Conservation (phyloP, 2,797 vertebrate species). For the Sphenopsis melanotis region DNA sequence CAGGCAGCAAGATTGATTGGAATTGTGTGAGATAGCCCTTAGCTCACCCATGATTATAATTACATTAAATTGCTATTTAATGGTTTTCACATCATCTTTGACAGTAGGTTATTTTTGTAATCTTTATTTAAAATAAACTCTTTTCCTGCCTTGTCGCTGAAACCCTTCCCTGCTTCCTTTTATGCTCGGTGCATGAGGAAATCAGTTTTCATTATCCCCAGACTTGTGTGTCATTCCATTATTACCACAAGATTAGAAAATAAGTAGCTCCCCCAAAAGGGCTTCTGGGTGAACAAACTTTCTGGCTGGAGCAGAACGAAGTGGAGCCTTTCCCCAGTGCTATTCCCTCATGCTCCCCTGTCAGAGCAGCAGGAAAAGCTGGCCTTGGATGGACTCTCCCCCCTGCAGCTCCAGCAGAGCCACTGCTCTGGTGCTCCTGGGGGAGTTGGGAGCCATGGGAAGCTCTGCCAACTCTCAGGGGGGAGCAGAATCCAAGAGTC, state of each 20-base stretch:
- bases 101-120: slow-evolving; percentile 65
- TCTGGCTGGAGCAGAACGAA: not conserved
- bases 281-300: slow-evolving; percentile 41
- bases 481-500: not conserved
- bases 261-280: slow-evolving; percentile 66
- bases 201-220: slow-evolving; percentile 11
- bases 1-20: slow-evolving; percentile 59
- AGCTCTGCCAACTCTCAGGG: not conserved
- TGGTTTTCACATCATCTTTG: slow-evolving; percentile 68
- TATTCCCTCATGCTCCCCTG: not conserved
- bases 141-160: slow-evolving; percentile 20
- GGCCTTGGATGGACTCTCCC: not conserved
- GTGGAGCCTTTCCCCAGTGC: not conserved
- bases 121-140: slow-evolving; percentile 67
- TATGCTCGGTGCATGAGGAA: slow-evolving; percentile 7
- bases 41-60: slow-evolving; percentile 30
- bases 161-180: slow-evolving; percentile 35
- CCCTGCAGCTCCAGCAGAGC: not conserved
- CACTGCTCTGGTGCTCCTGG: accelerated
- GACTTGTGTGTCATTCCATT: not conserved
- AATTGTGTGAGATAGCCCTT: slow-evolving; percentile 55
- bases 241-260: slow-evolving; percentile 42
- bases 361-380: not conserved
- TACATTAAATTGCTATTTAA: slow-evolving; percentile 61
- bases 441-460: accelerated